Percentiles rank a stretch among this genome's conserved stretches.
Evolutionary conservation across 1,140 invertebrate species (phyloP).

Genomic region (Parasteatoda tepidariorum): DNA sequence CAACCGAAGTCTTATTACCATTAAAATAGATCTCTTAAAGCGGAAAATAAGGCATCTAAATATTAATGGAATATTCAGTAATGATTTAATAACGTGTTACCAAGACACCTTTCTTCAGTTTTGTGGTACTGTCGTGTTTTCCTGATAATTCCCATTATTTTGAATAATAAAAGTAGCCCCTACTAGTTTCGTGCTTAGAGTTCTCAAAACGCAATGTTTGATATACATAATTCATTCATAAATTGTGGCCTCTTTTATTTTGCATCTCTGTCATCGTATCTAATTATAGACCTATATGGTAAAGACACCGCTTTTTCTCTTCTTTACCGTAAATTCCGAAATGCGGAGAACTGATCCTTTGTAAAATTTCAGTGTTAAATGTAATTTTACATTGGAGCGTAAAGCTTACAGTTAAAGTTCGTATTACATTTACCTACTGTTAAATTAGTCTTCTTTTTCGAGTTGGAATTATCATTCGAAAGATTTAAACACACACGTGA

Average conservation of each 20-base stretch:
- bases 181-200: too few species aligned
- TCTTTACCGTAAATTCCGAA: not conserved
- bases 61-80: too few species aligned
- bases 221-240: conserved; percentile 38
- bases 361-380: conserved; percentile 21
- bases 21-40: too few species aligned
- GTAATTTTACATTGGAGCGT: conserved; percentile 13
- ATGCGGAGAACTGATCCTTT: conserved; percentile 6
- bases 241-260: conserved; percentile 29
- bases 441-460: conserved; percentile 21
- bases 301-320: not conserved
- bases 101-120: too few species aligned
- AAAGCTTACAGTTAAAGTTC: not conserved
- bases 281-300: conserved; percentile 8
- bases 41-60: too few species aligned
- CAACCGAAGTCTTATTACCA: too few species aligned
- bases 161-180: not conserved
- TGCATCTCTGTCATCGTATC: conserved; percentile 23
- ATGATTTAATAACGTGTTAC: too few species aligned
- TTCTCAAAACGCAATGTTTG: not conserved
- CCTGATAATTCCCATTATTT: too few species aligned
- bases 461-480: conserved; percentile 2
- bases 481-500: conserved; percentile 6
- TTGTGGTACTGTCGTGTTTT: too few species aligned
- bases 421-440: not conserved